Evolutionary conservation across 2,888 invertebrate species (phyloP), one percentile per base, ranked within the genome.

Genomic region (Tricholauxania praeusta): DNA sequence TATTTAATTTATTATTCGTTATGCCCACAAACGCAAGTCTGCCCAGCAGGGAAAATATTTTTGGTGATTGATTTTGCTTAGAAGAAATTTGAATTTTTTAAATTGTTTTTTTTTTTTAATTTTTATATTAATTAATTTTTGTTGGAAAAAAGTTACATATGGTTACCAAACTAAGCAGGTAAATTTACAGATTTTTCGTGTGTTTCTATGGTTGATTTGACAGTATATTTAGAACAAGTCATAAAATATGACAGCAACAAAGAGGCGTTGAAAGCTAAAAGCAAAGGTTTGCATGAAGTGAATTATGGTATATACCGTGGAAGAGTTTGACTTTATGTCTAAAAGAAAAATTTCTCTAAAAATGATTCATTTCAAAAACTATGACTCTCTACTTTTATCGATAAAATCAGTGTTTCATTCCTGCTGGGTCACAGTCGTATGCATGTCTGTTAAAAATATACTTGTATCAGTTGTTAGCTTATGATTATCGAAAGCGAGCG

Each of bases 111-210:
- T 28, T 28, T 28, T 28, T 22, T 2, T 4, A 28, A 4, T 3
- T 2, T 28, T 28, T 28, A 4, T 28, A 28, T 28, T 28, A 3
- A 28, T 28, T 28, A 28, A 0, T 28, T 28, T 28, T 28, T 28
- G 99, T 99, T 62, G 98, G 98, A 78, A 99, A 78, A 99, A 99
- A 89, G 98, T 99, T 77, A 99, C n/a, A n/a, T n/a, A n/a, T n/a
- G n/a, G n/a, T n/a, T 99, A 87, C 99, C 99, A 63, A 92, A 93
- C 71, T 90, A 99, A 68, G 96, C 98, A 83, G 98, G 98, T 78
- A 98, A 98, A 88, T 90, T 99, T 75, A 98, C 98, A 72, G 99
- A 99, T 99, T 75, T 99, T 99, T 94, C 94, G 99, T 85, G 98
- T 99, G 99, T 99, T 1, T 99, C 99, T 0, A 99, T 99, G 52